These are phyloP conservation scores for Oncorhynchus masou DNA, from an alignment of 2,113 vertebrate genomes.

Conservation along the genomic window DNA sequence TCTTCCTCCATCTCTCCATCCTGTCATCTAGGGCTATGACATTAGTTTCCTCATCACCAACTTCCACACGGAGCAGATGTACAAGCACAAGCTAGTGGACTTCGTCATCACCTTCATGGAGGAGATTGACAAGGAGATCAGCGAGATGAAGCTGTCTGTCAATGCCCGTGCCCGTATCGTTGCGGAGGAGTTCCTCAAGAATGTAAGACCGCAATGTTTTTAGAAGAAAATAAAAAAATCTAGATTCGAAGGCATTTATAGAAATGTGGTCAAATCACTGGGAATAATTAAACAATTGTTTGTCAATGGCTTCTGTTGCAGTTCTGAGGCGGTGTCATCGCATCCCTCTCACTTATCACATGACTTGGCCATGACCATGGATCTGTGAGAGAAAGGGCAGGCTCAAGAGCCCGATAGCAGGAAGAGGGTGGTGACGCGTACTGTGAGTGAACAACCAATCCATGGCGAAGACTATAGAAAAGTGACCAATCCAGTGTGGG, in stretches of 20 bases:
- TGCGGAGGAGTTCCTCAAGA: slow-evolving; percentile 98
- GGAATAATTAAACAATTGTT: background rate
- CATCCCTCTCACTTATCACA: slow-evolving; percentile 12
- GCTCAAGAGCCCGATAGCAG: slow-evolving; percentile 42
- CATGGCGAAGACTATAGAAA: slow-evolving; percentile 34
- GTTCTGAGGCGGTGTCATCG: slow-evolving; percentile 59
- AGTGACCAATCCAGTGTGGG: slow-evolving; percentile 46
- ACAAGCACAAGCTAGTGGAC: slow-evolving; percentile 99
- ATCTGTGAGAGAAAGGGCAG: slow-evolving; percentile 2
- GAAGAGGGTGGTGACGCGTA: slow-evolving; percentile 29
- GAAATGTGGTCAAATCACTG: no score
- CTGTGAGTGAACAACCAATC: slow-evolving; percentile 51
- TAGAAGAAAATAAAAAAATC: no score
- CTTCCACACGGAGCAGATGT: slow-evolving; percentile 99
- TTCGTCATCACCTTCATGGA: slow-evolving; percentile 99
- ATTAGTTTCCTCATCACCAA: slow-evolving; percentile 99
- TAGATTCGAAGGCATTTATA: background rate
- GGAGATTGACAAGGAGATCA: slow-evolving; percentile 98
- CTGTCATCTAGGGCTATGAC: slow-evolving; percentile 85
- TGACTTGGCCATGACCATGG: slow-evolving; percentile 13
- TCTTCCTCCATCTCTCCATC: background rate
- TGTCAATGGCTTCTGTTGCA: slow-evolving; percentile 27
- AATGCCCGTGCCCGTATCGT: slow-evolving; percentile 95
- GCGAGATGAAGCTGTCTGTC: slow-evolving; percentile 98
- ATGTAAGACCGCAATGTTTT: slow-evolving; percentile 72